These are phyloP conservation scores for Torymus texanus DNA, from an alignment of 2,888 invertebrate species.

Conservation along the genomic window DNA sequence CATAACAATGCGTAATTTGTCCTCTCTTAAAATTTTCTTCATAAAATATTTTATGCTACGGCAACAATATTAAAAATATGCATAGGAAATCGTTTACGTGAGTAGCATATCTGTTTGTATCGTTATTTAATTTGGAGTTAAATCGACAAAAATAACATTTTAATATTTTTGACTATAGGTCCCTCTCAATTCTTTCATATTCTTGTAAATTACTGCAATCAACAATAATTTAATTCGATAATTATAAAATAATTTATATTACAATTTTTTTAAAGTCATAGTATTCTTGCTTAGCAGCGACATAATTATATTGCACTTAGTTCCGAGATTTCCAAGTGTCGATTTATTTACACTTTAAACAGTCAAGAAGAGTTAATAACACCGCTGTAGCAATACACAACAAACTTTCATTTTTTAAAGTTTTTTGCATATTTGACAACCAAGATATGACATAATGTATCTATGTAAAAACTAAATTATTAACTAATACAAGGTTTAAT, in stretches of 20 bases:
- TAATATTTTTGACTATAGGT: conserved; percentile 21
- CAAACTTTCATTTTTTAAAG: conserved; percentile 8
- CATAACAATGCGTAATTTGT: conserved; percentile 11
- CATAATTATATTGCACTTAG: conserved; percentile 40
- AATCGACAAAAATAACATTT: no score
- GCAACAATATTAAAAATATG: background rate
- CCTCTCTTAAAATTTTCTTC: background rate
- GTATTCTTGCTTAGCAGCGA: background rate
- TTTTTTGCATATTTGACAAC: conserved; percentile 24
- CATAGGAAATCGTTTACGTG: no score
- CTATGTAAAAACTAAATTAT: conserved; percentile 30
- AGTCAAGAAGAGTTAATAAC: conserved; percentile 11
- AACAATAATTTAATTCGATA: conserved; percentile 15
- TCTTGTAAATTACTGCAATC: conserved; percentile 7
- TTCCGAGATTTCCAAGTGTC: conserved; percentile 25
- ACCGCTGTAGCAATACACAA: background rate
- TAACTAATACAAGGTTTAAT: conserved; percentile 45
- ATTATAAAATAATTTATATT: conserved; percentile 19
- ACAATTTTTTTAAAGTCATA: conserved; percentile 29
- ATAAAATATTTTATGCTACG: no score
- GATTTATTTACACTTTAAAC: conserved; percentile 2
- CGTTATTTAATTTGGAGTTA: no score
- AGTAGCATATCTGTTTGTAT: no score
- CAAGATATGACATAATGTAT: conserved; percentile 26
- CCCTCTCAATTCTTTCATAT: conserved; percentile 9